phyloP scores from a whole-genome alignment of 2,888 invertebrate genomes.

The Lepeophtheirus nordmannii region DNA sequence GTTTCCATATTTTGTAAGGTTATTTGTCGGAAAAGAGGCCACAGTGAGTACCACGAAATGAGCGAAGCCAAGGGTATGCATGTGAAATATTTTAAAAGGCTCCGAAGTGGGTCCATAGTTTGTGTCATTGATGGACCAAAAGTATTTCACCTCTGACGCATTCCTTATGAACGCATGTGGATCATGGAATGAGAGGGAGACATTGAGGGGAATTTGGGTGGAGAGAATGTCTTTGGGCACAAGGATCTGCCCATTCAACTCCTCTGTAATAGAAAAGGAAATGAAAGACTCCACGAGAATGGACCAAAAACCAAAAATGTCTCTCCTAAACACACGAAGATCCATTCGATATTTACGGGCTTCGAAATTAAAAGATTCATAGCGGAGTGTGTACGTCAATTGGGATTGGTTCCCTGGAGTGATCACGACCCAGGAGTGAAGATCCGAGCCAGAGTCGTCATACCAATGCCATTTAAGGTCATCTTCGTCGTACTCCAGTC shows the following conservation, averaged over 20 bases:
- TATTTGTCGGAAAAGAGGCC: background rate
- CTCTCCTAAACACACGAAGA: background rate
- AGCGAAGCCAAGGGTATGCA: background rate
- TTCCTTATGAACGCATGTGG: background rate
- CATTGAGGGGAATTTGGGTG: background rate
- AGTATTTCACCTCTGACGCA: conserved; percentile 15
- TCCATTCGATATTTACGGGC: background rate
- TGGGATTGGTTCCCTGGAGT: background rate
- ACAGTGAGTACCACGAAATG: background rate
- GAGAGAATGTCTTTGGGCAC: background rate
- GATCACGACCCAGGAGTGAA: background rate
- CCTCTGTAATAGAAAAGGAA: background rate
- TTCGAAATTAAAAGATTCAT: background rate
- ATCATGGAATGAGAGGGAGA: background rate
- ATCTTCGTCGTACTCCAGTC: background rate
- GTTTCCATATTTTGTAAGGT: background rate
- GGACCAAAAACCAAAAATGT: background rate
- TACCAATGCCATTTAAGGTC: background rate
- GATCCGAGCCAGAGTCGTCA: background rate
- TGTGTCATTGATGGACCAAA: conserved; percentile 21
- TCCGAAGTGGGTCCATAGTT: conserved; percentile 2
- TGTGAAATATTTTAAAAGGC: background rate
- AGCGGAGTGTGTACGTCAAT: background rate
- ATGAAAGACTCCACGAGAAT: background rate
- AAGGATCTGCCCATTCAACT: background rate